Base-by-base conservation (phyloP, 2,797 vertebrate species). In the Podarcis lilfordi region DNA sequence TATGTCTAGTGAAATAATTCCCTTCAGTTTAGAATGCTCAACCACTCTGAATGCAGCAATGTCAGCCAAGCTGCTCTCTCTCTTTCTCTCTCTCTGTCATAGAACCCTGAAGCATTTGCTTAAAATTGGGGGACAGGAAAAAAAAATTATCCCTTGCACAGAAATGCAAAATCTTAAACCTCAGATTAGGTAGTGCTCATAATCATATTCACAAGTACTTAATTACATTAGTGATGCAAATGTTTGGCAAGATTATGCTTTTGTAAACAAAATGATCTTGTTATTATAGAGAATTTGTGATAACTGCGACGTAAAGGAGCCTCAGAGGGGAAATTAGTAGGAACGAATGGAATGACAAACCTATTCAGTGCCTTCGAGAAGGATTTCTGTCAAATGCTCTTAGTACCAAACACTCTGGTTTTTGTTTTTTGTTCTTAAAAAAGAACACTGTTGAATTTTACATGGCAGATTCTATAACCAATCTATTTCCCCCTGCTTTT, bases 221-320 rank as follows among this genome's bases (percentile, higher is more conserved):
- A 96, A 96, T 97, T 96, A 95, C 94, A 96, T 96, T 96, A 96
- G 93, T 88, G 92, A 96, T 97, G 96, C 95, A 96, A 96, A 96
- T 94, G 66, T 94, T 96, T 95, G 94, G 94, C 93, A 94, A 95
- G 92, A 94, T 93, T 95, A 93, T 94, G 89, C 82, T 90, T 96
- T 96, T 93, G 92, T 95, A 96, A 96, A 96, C 91, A 96, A 94
- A 94, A 92, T 92, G 85, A 96, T 97, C 95, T 95, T 94, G 71
- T 95, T 96, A 89, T 95, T 95, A 91, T 91, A 92, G 94, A 91
- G 91, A 94, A 96, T 96, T 95, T 95, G 88, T 89, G 80, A 91
- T 92, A 94, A 92, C 90, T 94, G 87, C 88, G 89, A 87, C 88
- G 77, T 94, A 89, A 94, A 94, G 69, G 79, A 91, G 72, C 61